Conservation (phyloP, 2,113 vertebrate genomes). For the Spea bombifrons region DNA sequence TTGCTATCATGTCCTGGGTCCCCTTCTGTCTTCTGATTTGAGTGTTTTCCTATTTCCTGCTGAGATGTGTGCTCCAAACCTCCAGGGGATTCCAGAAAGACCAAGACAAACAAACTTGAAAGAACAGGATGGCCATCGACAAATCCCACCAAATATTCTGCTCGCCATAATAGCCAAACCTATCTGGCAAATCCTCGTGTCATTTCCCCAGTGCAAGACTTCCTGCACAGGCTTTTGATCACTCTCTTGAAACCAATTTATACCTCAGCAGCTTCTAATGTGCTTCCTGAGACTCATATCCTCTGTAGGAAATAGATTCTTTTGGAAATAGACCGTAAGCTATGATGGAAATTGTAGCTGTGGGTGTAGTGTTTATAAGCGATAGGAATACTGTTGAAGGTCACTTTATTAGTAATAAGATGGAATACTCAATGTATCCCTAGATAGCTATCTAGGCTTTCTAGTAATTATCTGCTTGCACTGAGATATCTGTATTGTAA, state of each 20-base stretch:
- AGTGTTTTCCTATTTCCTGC: constrained; percentile 30
- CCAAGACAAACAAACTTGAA: constrained; percentile 20
- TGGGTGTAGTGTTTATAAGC: constrained; percentile 38
- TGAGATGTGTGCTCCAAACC: constrained; percentile 24
- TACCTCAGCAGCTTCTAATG: constrained; percentile 43
- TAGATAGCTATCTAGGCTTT: constrained; percentile 32
- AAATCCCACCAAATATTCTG: constrained; percentile 49
- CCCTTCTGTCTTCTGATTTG: constrained; percentile 28
- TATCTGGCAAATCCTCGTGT: constrained; percentile 36
- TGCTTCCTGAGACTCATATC: constrained; percentile 49
- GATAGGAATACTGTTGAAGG: constrained; percentile 43
- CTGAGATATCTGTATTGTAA: constrained; percentile 42
- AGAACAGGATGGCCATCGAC: constrained; percentile 37
- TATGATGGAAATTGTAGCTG: constrained; percentile 45
- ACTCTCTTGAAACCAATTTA: constrained; percentile 45
- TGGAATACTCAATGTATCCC: constrained; percentile 37
- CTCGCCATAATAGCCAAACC: constrained; percentile 49
- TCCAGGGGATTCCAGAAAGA: constrained; percentile 1
- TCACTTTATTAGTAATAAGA: constrained; percentile 45
- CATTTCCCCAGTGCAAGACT: constrained; percentile 44
- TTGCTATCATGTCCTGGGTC: constrained; percentile 10
- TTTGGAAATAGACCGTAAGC: constrained; percentile 44
- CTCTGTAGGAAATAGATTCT: constrained; percentile 44
- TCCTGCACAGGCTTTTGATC: constrained; percentile 46
- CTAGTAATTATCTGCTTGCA: constrained; percentile 41